Base-by-base conservation (phyloP, 2,888 invertebrate genomes). In the Eupithecia dodoneata region DNA sequence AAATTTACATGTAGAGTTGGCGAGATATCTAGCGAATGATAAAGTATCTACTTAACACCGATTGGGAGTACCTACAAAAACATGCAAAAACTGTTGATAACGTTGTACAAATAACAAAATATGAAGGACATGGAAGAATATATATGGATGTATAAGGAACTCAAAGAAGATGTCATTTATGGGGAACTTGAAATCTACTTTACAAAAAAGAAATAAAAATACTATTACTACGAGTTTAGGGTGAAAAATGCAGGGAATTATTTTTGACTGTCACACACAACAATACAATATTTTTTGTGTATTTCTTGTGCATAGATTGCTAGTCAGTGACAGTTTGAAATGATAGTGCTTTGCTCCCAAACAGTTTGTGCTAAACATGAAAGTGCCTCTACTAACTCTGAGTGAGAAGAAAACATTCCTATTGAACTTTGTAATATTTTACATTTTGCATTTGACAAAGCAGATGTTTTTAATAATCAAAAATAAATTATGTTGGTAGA, bases 361-460 rank as follows among this genome's bases (percentile, higher is more conserved):
- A n/a, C 9, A 18, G n/a, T 59, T 59, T 18, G 59, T 65, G 41
- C 15, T 49, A 3, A 30, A 55, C 44, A 75, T 13, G 59, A 72
- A 59, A 73, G 77, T 77, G 74, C 77, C 65, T 18, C 41, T 9
- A 18, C 9, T 18, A 18, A 18, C n/a, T 52, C n/a, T 18, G 59
- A 59, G n/a, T 10, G 18, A n/a, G 7, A n/a, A n/a, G n/a, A n/a
- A n/a, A n/a, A n/a, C n/a, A n/a, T n/a, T n/a, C n/a, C n/a, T n/a
- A 59, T 52, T 52, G 7, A 52, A 15, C 10, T 5, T 18, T n/a
- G 9, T 10, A 18, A 9, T 18, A 63, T 30, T 63, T 30, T 63
- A 63, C 63, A 63, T 1, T 63, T 63, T 63, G 59, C 59, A 30
- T 10, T 30, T 30, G 18, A 12, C 3, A 18, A 63, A 63, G 63